Evolutionary conservation across 2,888 invertebrate genomes (phyloP).

Genomic region (Automeris io): DNA sequence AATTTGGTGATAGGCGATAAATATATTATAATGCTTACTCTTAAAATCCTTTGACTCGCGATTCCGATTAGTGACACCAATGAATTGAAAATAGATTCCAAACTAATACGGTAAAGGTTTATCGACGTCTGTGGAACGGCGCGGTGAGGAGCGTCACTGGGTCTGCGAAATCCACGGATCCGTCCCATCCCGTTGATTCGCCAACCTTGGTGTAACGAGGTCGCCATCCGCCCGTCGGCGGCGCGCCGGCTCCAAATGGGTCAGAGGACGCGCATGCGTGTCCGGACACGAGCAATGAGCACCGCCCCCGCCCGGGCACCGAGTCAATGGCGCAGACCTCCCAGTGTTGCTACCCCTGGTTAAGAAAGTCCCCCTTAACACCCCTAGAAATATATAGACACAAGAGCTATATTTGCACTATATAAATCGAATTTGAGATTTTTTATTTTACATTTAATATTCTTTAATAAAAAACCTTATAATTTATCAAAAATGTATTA

Average conservation of each 20-base stretch:
- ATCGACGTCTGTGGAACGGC: constrained; percentile 19
- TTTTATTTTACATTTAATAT: no score
- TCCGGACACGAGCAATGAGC: constrained; percentile 70
- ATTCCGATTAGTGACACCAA: constrained; percentile 12
- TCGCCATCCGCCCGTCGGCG: constrained; percentile 47
- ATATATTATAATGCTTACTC: not conserved
- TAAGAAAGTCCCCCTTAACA: no score
- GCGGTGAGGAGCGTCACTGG: constrained; percentile 51
- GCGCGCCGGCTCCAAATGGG: constrained; percentile 54
- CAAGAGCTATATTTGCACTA: no score
- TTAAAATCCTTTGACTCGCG: not conserved
- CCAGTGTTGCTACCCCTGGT: no score
- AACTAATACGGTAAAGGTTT: constrained; percentile 22
- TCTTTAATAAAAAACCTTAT: no score
- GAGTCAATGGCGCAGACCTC: constrained; percentile 62
- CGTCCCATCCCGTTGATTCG: constrained; percentile 52
- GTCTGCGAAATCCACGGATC: constrained; percentile 56
- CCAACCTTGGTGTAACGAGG: constrained; percentile 67
- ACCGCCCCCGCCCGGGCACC: constrained; percentile 63
- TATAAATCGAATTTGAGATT: no score
- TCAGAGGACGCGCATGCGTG: constrained; percentile 70
- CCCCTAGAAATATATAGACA: no score
- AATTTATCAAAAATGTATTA: no score
- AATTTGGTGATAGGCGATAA: not conserved
- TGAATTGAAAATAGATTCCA: constrained; percentile 27